phyloP scores from a whole-genome alignment of 2,797 vertebrate species.

The Cossypha niveicapilla region DNA sequence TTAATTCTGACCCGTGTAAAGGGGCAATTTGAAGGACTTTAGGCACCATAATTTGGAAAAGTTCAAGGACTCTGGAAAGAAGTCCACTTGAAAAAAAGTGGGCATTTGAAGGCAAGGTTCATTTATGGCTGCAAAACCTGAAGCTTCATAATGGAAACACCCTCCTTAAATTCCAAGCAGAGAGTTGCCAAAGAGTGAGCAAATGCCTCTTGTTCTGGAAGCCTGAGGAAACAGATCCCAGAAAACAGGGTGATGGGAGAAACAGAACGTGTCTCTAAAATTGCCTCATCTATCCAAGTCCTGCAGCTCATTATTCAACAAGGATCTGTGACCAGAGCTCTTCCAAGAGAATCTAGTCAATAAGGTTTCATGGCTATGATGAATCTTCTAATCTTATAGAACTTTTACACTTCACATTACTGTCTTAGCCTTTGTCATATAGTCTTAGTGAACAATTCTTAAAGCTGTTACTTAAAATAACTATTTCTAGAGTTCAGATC shows the following conservation, averaged over 20 bases:
- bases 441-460: neutral
- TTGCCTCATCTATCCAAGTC: neutral
- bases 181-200: neutral
- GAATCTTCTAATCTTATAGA: neutral
- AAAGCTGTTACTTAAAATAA: neutral
- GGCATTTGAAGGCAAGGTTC: neutral
- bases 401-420: neutral
- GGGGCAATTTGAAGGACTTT: neutral
- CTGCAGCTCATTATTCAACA: neutral
- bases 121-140: neutral
- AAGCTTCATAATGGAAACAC: neutral
- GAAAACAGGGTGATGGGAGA: neutral
- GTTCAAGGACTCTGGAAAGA: neutral
- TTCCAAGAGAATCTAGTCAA: neutral
- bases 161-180: neutral
- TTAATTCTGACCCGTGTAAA: neutral
- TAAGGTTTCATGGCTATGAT: neutral
- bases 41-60: neutral
- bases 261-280: neutral
- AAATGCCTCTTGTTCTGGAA: neutral
- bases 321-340: neutral
- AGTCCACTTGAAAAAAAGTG: neutral
- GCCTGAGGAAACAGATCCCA: neutral
- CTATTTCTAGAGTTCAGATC: neutral
- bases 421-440: neutral